Percentiles rank a stretch among this genome's conserved stretches.
These are phyloP conservation scores for Hemibagrus wyckioides DNA, from an alignment of 2,113 vertebrate species.

Conservation along the genomic window DNA sequence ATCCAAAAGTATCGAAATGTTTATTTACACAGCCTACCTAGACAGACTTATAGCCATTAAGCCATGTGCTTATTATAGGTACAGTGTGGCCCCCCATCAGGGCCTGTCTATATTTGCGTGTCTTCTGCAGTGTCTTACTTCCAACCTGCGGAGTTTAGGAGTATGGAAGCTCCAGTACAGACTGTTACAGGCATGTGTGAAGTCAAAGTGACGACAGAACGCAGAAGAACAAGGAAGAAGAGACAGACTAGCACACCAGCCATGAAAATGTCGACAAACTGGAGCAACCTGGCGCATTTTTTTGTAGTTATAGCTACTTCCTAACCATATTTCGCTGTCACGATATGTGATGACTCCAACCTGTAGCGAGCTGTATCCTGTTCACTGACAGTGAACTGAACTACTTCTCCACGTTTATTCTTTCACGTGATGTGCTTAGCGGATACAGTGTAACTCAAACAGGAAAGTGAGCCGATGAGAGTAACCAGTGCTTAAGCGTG, in stretches of 20 bases:
- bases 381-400: background rate
- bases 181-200: background rate
- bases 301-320: background rate
- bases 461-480: background rate
- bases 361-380: background rate
- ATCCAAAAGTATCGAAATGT: background rate
- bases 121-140: background rate
- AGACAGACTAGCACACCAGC: background rate
- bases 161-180: background rate
- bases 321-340: background rate
- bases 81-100: background rate
- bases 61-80: background rate
- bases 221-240: background rate
- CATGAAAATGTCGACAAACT: background rate
- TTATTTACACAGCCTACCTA: background rate
- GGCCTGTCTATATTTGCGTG: background rate
- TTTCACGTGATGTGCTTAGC: background rate
- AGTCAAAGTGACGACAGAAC: background rate
- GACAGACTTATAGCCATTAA: background rate
- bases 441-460: no score
- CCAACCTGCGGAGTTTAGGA: background rate
- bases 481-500: background rate
- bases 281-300: background rate
- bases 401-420: background rate
- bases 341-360: background rate